Conservation (phyloP, 2,888 invertebrate genomes). For the Chironomus riparius region DNA sequence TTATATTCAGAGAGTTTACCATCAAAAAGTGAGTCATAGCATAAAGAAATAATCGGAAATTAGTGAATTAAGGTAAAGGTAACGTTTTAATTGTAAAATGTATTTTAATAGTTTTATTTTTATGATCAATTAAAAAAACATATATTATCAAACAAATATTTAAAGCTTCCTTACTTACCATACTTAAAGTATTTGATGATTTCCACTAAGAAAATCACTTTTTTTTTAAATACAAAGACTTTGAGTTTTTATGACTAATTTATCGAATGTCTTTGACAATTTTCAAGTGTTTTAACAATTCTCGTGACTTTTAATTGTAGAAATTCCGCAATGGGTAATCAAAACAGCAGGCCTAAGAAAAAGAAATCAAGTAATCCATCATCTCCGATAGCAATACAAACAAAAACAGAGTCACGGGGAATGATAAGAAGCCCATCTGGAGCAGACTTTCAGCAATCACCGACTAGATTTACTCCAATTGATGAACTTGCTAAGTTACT, state of each 20-base stretch:
- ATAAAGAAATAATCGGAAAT: neutral
- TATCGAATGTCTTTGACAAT: neutral
- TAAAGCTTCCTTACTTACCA: too few species aligned
- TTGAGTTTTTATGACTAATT: neutral
- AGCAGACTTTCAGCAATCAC: conserved; percentile 55
- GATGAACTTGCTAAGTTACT: conserved; percentile 60
- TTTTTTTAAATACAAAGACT: neutral
- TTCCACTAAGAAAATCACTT: neutral
- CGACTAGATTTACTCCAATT: conserved; percentile 58
- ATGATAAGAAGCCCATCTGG: conserved; percentile 56
- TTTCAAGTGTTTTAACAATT: too few species aligned
- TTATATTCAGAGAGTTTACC: neutral
- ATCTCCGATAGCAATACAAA: neutral
- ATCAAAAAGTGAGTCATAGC: neutral
- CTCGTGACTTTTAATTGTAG: too few species aligned
- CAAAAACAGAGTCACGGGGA: conserved; percentile 32
- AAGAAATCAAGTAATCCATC: neutral
- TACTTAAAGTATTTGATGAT: neutral
- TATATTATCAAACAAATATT: too few species aligned
- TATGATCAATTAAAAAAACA: too few species aligned
- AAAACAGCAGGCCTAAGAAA: neutral
- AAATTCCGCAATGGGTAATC: conserved; percentile 4
- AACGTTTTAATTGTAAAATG: neutral
- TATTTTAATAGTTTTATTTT: too few species aligned
- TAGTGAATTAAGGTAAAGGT: neutral